Base-by-base conservation (phyloP, 2,113 vertebrate species). In the Tichodroma muraria region DNA sequence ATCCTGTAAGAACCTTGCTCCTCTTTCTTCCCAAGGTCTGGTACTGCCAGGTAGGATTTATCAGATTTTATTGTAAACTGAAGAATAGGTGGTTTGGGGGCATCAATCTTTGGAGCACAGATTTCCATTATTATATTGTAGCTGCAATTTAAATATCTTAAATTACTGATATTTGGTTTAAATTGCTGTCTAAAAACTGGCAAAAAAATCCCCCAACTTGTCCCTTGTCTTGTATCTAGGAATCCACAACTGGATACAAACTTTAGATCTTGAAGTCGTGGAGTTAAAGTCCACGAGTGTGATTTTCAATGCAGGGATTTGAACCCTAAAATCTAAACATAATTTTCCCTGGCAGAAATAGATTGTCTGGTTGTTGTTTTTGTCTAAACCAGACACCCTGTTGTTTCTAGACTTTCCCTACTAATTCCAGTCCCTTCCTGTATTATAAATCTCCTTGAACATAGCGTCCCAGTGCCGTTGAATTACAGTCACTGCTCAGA, bases 1-100 rank as follows among this genome's bases (percentile, higher is more conserved):
- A n/a, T 33, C 38, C 13, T 13, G 2, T 16, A 20, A 53, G 53
- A 64, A 64, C 7, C 15, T 44, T 0, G 0, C 16, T 75, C 24
- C 42, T 73, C 72, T 70, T 13, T 56, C 70, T 52, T 76, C 49
- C 38, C 53, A 23, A 13, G 45, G 25, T 61, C 54, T 73, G 40
- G 15, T 57, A 40, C 22, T 19, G 25, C 40, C 54, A 38, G 49
- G 54, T 33, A 19, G 59, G 72, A 57, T 57, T 73, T 25, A 28
- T 7, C 15, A n/a, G 35, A 15, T 78, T 90, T 72, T 40, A 28
- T 44, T 47, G 8, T 42, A 65, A 73, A 23, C 15, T 40, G 73
- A 37, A 45, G 25, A 71, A 45, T 5, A 42, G 17, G 10, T 35
- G 42, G 5, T 81, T 30, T 85, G 21, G 28, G 37, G 23, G 8